Conservation (phyloP, 2,888 invertebrate species). For the Teinopalpus imperialis region DNA sequence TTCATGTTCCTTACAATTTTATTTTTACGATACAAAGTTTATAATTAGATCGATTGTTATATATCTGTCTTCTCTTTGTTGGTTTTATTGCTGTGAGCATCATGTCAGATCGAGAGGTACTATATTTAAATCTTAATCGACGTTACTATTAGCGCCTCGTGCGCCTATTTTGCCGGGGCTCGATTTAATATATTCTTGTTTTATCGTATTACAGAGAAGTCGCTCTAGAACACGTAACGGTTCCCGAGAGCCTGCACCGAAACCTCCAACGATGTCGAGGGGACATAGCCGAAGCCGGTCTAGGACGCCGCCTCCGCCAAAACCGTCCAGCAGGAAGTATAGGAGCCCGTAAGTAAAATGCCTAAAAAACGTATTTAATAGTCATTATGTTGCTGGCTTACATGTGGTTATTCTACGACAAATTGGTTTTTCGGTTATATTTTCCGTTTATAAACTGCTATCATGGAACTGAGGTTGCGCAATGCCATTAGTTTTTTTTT, state of each 20-base stretch:
- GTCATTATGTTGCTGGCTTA: background rate
- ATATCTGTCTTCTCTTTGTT: slow-evolving; percentile 50
- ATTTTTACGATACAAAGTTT: slow-evolving; percentile 43
- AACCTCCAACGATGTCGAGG: slow-evolving; percentile 66
- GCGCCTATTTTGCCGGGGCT: slow-evolving; percentile 41
- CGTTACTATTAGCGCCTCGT: slow-evolving; percentile 47
- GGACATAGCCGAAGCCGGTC: slow-evolving; percentile 78
- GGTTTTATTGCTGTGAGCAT: slow-evolving; percentile 45
- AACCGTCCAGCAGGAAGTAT: slow-evolving; percentile 71
- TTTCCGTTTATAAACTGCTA: slow-evolving; percentile 54
- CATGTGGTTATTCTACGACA: too few relatives aligned
- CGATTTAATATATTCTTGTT: slow-evolving; percentile 14
- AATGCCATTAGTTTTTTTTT: slow-evolving; percentile 40
- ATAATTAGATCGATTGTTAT: slow-evolving; percentile 59
- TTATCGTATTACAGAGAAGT: slow-evolving; percentile 67
- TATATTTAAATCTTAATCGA: slow-evolving; percentile 51
- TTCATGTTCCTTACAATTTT: slow-evolving; percentile 45
- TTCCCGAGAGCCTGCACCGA: slow-evolving; percentile 69
- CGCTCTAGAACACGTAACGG: slow-evolving; percentile 77
- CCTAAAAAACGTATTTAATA: slow-evolving; percentile 12
- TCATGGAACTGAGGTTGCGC: slow-evolving; percentile 61
- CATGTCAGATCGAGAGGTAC: slow-evolving; percentile 80
- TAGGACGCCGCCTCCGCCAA: slow-evolving; percentile 76
- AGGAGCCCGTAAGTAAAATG: slow-evolving; percentile 70
- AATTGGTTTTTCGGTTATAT: too few relatives aligned